Evolutionary conservation across 1,140 invertebrate species (phyloP).

Genomic region (Cylas formicarius): DNA sequence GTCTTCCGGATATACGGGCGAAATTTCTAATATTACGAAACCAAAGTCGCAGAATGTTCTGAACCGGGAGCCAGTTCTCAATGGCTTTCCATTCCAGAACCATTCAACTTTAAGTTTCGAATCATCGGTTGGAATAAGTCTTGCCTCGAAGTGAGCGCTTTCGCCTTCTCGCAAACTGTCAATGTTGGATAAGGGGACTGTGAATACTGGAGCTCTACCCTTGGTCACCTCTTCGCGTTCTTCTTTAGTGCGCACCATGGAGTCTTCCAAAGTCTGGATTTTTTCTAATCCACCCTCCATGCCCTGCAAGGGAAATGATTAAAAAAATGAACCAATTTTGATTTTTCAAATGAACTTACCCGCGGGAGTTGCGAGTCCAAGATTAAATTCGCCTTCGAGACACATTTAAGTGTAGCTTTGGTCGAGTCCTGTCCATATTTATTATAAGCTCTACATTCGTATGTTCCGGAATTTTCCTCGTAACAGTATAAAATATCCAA

Average conservation of each 20-base stretch:
- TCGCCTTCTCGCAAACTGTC: slow-evolving; percentile 81
- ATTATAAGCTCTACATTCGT: slow-evolving; percentile 87
- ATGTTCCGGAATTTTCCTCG: slow-evolving; percentile 91
- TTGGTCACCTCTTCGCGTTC: slow-evolving; percentile 61
- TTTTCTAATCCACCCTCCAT: slow-evolving; percentile 91
- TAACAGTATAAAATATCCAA: slow-evolving; percentile 95
- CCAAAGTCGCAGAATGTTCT: slow-evolving; percentile 93
- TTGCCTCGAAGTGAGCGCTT: slow-evolving; percentile 90
- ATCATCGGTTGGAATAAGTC: slow-evolving; percentile 87
- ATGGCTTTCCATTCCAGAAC: slow-evolving; percentile 89
- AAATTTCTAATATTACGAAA: slow-evolving; percentile 89
- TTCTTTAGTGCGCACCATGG: slow-evolving; percentile 63
- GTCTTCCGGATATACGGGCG: slow-evolving; percentile 90
- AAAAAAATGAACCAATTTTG: slow-evolving; percentile 6
- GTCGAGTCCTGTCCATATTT: slow-evolving; percentile 86
- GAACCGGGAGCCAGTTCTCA: slow-evolving; percentile 83
- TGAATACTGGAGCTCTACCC: slow-evolving; percentile 84
- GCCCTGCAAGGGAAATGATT: slow-evolving; percentile 50
- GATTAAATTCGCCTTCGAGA: slow-evolving; percentile 86
- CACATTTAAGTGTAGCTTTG: slow-evolving; percentile 76
- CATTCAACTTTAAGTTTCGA: slow-evolving; percentile 91
- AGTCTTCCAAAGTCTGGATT: slow-evolving; percentile 87
- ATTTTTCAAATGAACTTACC: slow-evolving; percentile 43
- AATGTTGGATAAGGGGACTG: slow-evolving; percentile 79
- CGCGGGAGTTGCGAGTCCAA: slow-evolving; percentile 90